A percentile compares a stretch with the other conserved stretches of the same genome.
phyloP scores from a whole-genome alignment of 37 sponge, comb jelly and placozoan species.

The Theonella swinhoei region DNA sequence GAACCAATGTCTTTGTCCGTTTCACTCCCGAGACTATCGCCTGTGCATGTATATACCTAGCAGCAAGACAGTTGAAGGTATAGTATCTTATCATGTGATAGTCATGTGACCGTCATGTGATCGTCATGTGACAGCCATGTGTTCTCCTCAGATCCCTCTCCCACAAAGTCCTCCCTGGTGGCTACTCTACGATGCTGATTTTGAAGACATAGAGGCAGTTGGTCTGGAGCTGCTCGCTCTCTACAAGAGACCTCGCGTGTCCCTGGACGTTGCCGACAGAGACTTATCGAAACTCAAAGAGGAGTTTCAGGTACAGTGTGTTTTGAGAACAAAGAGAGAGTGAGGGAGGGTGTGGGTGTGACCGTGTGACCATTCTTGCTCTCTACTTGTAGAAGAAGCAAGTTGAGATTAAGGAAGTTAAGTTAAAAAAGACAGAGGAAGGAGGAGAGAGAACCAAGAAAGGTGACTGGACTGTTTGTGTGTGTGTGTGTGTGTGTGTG shows the following conservation, averaged over 20 bases:
- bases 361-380: too few species aligned
- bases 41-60: constrained; percentile 93
- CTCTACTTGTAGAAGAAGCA: constrained; percentile 26
- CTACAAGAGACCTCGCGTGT: constrained; percentile 25
- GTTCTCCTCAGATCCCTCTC: constrained; percentile 61
- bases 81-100: constrained; percentile 7
- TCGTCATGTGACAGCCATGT: background rate
- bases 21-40: constrained; percentile 90
- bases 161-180: constrained; percentile 93
- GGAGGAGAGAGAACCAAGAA: background rate
- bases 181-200: constrained; percentile 70
- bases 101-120: background rate
- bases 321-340: too few species aligned
- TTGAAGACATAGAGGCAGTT: constrained; percentile 67
- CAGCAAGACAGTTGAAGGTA: constrained; percentile 84
- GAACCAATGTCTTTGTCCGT: constrained; percentile 89
- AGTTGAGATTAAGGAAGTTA: constrained; percentile 57
- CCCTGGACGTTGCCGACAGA: constrained; percentile 69
- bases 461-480: constrained; percentile 2
- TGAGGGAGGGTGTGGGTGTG: too few species aligned
- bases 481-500: too few species aligned
- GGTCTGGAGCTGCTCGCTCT: constrained; percentile 63
- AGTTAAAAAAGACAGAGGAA: constrained; percentile 23
- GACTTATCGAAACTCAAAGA: constrained; percentile 60
- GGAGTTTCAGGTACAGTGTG: constrained; percentile 2